phyloP scores from a whole-genome alignment of 2,888 invertebrate species.

The Pristionchus entomophagus region DNA sequence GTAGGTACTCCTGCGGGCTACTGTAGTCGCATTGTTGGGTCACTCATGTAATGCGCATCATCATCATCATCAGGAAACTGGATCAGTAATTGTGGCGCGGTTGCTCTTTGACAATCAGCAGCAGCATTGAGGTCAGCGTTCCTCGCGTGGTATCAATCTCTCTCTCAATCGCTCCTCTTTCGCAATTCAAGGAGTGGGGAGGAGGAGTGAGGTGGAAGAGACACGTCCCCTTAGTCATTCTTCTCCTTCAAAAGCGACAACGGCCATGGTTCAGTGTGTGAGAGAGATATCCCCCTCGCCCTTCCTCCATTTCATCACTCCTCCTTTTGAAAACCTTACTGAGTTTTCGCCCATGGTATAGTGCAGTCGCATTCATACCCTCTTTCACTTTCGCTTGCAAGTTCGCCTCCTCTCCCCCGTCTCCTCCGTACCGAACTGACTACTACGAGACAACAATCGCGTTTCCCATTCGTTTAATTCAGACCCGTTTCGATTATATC shows the following conservation, averaged over 20 bases:
- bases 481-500: neutral
- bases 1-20: neutral
- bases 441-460: neutral
- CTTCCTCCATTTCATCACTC: neutral
- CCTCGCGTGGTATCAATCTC: neutral
- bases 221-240: conserved; percentile 23
- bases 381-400: neutral
- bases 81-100: too few species aligned
- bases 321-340: neutral
- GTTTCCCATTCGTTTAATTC: too few species aligned
- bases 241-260: neutral
- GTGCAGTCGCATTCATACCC: neutral
- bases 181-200: neutral
- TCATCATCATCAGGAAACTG: too few species aligned
- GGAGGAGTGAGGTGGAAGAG: neutral
- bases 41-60: too few species aligned
- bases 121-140: neutral
- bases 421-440: neutral
- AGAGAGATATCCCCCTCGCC: neutral
- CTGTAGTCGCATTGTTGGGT: too few species aligned
- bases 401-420: neutral
- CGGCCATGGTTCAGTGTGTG: neutral
- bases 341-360: neutral
- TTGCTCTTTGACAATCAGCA: too few species aligned
- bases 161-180: neutral